phyloP scores from a whole-genome alignment of 30 jellyfish, hydroid and myxozoan species.

The Mastigias papua region DNA sequence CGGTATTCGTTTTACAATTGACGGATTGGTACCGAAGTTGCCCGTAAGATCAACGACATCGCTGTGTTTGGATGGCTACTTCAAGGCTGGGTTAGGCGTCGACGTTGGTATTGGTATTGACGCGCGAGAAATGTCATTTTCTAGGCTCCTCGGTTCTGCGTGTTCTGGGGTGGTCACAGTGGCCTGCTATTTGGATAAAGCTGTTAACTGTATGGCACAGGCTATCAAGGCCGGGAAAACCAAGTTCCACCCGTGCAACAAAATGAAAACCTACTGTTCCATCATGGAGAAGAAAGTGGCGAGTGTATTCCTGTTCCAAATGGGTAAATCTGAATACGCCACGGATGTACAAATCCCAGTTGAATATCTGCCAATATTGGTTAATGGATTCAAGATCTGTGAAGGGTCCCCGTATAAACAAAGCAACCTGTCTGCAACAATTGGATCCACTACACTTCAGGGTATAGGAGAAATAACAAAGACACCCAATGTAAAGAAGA shows the following conservation, averaged over 20 bases:
- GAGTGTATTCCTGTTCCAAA: background rate
- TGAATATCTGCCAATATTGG: background rate
- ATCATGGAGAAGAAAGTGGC: constrained; percentile 29
- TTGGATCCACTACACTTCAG: background rate
- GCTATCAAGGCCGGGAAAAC: constrained; percentile 23
- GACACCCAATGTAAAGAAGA: no score
- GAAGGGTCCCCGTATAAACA: background rate
- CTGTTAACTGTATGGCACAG: constrained; percentile 38
- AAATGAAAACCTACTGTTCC: constrained; percentile 13
- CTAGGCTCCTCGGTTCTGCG: constrained; percentile 23
- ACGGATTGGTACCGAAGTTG: constrained; percentile 1
- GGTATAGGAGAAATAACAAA: background rate
- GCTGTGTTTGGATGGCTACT: constrained; percentile 19
- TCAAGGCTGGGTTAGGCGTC: constrained; percentile 48
- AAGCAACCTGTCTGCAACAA: background rate
- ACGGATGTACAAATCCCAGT: constrained; percentile 32
- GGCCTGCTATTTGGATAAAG: constrained; percentile 19
- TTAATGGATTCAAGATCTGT: background rate
- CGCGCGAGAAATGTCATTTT: background rate
- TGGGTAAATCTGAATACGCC: constrained; percentile 26
- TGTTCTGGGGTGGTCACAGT: constrained; percentile 31
- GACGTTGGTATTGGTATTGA: constrained; percentile 49
- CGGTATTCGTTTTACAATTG: constrained; percentile 33
- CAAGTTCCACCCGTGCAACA: constrained; percentile 39
- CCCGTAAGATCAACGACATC: background rate